Evolutionary conservation across 2,888 invertebrate species (phyloP), one percentile per base, ranked within the genome.

Genomic region (Morpho helenor): DNA sequence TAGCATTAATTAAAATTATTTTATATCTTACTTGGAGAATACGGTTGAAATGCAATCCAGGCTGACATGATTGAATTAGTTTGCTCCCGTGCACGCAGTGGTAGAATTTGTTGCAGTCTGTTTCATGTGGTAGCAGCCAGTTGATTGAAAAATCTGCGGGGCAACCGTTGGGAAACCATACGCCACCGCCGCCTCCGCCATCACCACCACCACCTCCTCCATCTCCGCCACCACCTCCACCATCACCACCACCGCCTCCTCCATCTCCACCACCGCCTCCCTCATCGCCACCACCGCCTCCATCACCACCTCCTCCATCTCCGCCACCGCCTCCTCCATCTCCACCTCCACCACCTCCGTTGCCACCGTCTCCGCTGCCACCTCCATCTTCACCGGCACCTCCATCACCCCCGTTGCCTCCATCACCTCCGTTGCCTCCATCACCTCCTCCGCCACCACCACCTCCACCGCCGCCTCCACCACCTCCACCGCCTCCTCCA

Each of bases 21-120:
- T 41, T 46, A 40, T 16, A 46, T 46, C 40, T 53, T 61, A 75
- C 76, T 67, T 69, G 69, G 7, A 67, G 7, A 0, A 7, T 48
- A 10, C 69, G 60, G 8, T 72, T 72, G 68, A 74, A 76, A 44
- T 73, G 65, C 0, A 66, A 58, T 1, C 70, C 71, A 3, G 59
- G n/a, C 0, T 63, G 53, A 45, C 75, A 75, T 0, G 59, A 46
- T 2, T 66, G 59, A 31, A 58, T 64, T 0, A 66, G 65, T 8
- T 62, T 56, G 39, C 69, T 63, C 22, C 76, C 77, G 10, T 64
- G 63, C 1, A 67, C 65, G 58, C 79, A 80, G 47, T 73, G 68
- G 62, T 77, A 79, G 69, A 74, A 79, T 40, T 67, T 70, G 43
- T 61, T 62, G 63, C 79, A 79, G n/a, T 74, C 65, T 0, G 62